These are phyloP conservation scores for Myoxocephalus aenaeus DNA, from an alignment of 2,797 vertebrate species.

Conservation along the genomic window DNA sequence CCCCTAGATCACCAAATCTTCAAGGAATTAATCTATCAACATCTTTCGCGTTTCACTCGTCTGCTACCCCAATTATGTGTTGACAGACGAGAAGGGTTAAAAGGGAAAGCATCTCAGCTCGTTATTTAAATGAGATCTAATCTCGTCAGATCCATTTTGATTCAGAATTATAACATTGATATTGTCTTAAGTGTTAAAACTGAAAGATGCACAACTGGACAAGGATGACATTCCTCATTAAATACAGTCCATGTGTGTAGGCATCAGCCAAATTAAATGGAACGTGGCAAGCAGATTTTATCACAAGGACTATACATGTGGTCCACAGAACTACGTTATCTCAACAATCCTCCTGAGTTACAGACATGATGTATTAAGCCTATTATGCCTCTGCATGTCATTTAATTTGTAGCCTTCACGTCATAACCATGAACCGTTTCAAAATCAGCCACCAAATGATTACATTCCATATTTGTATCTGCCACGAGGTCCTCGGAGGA, in stretches of 20 bases:
- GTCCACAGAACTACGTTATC: background rate
- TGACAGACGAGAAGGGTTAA: slow-evolving; percentile 6
- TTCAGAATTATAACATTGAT: slow-evolving; percentile 22
- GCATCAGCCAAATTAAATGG: slow-evolving; percentile 11
- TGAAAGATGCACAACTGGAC: slow-evolving; percentile 24
- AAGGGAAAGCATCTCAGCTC: slow-evolving; percentile 38
- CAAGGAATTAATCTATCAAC: slow-evolving; percentile 10
- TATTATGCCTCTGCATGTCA: slow-evolving; percentile 71
- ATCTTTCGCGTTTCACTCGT: slow-evolving; percentile 24
- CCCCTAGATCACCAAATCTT: slow-evolving; percentile 12
- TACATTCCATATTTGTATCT: slow-evolving; percentile 78
- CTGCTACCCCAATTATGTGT: slow-evolving; percentile 1
- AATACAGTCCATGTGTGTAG: slow-evolving; percentile 3
- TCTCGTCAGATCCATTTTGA: slow-evolving; percentile 3
- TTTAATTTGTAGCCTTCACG: slow-evolving; percentile 68
- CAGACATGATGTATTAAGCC: slow-evolving; percentile 35
- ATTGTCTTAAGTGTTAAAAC: slow-evolving; percentile 26
- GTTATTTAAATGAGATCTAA: slow-evolving; percentile 12
- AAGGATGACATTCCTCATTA: background rate
- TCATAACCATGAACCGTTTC: slow-evolving; percentile 50
- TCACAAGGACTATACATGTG: slow-evolving; percentile 1
- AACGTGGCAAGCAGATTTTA: slow-evolving; percentile 19
- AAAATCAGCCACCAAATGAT: slow-evolving; percentile 63
- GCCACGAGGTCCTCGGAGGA: slow-evolving; percentile 32
- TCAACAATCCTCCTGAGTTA: slow-evolving; percentile 33